Evolutionary conservation across 2,888 invertebrate genomes (phyloP), one percentile per base, ranked within the genome.

Genomic region (Drosophila heteroneura): DNA sequence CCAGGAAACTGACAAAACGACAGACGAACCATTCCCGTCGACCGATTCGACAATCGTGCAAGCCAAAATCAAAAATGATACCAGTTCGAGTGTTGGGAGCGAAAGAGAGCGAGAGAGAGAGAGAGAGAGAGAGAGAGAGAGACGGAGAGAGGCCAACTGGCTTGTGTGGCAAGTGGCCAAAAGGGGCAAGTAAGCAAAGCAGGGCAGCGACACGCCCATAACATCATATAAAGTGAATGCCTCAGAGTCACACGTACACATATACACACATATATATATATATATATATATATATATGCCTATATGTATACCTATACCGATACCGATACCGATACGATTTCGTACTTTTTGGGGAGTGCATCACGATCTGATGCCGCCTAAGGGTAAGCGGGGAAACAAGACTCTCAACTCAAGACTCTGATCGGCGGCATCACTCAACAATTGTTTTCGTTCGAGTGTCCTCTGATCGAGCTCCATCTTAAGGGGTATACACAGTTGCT

Each of bases 1-100:
- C 84, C 81, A 72, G 80, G 87, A 84, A 83, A 86, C 66, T 70
- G 69, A 57, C 68, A 78, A 77, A 83, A 82, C 69, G 39, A 64
- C 53, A 64, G 60, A 49, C 62, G 54, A 54, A 56, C 71, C 70
- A 61, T 49, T 47, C 59, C 39, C 28, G n/a, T 33, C 56, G 16
- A 30, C 16, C 33, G 53, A 54, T 63, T 65, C 70, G 56, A 74
- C 65, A 78, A 70, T 77, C 77, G 77, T 74, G 78, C 77, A 63
- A 74, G 61, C 66, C 74, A 39, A 76, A 61, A 71, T 58, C 67
- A 61, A 78, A 81, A 26, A 64, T 54, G 63, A 70, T 66, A 74
- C 66, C 77, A 66, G 62, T 64, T 68, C 63, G 19, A 35, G 35
- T 19, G 16, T 28, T 16, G 16, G 28, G 26, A 49, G 16, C 19